phyloP scores from a whole-genome alignment of 2,888 invertebrate species.

The Hedya salicella region DNA sequence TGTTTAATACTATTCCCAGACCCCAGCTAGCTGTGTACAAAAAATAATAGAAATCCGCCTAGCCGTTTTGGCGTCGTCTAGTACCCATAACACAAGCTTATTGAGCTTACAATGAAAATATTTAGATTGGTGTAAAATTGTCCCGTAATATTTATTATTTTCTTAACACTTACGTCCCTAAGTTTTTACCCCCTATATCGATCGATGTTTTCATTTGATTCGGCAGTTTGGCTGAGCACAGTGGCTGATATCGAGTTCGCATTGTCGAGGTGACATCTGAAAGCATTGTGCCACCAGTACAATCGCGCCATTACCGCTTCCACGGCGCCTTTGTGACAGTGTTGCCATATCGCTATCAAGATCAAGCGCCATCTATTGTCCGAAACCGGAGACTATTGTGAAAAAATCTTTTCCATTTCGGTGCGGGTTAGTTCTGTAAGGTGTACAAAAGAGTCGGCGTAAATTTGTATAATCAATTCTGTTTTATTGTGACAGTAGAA shows the following conservation, averaged over 20 bases:
- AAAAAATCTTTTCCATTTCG: constrained; percentile 65
- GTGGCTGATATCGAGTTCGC: constrained; percentile 75
- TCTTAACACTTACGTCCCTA: no score
- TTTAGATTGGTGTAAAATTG: no score
- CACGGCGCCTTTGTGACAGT: constrained; percentile 79
- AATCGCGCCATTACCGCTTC: constrained; percentile 79
- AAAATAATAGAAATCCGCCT: no score
- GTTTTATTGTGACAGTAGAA: not conserved
- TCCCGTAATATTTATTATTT: no score
- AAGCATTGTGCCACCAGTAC: constrained; percentile 82
- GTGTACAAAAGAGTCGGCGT: not conserved
- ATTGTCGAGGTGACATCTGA: constrained; percentile 81
- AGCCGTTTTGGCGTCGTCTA: no score
- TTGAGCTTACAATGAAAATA: no score
- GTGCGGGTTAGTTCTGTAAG: constrained; percentile 57
- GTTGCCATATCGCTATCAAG: constrained; percentile 84
- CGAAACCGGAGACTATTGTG: constrained; percentile 72
- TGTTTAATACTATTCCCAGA: no score
- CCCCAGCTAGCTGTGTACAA: no score
- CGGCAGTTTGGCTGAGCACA: constrained; percentile 70
- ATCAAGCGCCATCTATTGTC: constrained; percentile 85
- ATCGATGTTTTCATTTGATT: constrained; percentile 69
- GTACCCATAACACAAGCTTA: no score
- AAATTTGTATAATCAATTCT: constrained; percentile 12
- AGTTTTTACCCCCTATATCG: constrained; percentile 43